Percentiles rank a stretch among this genome's conserved stretches.
These are phyloP conservation scores for Phoxinus phoxinus DNA, from an alignment of 2,113 vertebrate genomes.

Conservation along the genomic window DNA sequence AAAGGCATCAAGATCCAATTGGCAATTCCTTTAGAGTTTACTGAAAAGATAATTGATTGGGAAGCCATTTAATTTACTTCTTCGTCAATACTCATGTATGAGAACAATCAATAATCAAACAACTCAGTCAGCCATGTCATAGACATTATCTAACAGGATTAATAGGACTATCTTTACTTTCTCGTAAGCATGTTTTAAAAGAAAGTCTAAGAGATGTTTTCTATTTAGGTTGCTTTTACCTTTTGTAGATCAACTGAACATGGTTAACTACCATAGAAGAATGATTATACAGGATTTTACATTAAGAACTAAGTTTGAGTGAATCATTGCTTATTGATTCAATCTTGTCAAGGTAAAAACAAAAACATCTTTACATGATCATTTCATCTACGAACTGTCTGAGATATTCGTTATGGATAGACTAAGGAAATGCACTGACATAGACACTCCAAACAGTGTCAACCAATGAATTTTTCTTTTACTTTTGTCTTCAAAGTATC, in stretches of 20 bases:
- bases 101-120: constrained; percentile 70
- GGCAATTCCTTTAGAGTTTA: constrained; percentile 73
- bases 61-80: constrained; percentile 69
- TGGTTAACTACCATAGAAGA: neutral
- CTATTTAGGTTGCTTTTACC: neutral
- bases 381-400: neutral
- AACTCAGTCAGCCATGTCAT: constrained; percentile 63
- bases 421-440: neutral
- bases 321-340: neutral
- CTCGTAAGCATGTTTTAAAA: neutral
- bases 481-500: constrained; percentile 49
- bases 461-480: constrained; percentile 12
- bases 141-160: constrained; percentile 48
- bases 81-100: constrained; percentile 68
- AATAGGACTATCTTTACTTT: neutral
- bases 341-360: neutral
- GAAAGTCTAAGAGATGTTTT: neutral
- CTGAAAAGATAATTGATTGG: constrained; percentile 73
- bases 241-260: neutral
- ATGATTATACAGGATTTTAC: neutral
- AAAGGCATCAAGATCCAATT: constrained; percentile 69
- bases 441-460: constrained; percentile 38
- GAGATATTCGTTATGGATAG: neutral
- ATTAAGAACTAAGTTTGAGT: neutral
- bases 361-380: neutral